Evolutionary conservation across 2,113 vertebrate species (phyloP).

Genomic region (Emydocephalus ijimae): DNA sequence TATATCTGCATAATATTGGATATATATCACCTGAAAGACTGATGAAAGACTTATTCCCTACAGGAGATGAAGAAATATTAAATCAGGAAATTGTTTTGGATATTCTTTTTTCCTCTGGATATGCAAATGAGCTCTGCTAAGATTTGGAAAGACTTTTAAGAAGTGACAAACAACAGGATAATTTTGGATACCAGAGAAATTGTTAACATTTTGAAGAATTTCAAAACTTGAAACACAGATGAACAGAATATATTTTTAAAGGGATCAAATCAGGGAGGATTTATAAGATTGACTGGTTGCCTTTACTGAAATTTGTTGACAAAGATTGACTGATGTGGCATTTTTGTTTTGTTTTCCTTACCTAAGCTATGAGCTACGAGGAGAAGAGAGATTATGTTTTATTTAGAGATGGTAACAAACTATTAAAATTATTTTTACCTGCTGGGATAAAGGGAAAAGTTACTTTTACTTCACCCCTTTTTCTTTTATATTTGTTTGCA

Average conservation of each 20-base stretch:
- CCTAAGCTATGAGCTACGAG: not conserved
- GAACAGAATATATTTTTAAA: not conserved
- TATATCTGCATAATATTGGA: not conserved
- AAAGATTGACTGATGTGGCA: not conserved
- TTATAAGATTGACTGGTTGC: not conserved
- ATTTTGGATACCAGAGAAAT: not conserved
- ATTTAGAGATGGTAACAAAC: not conserved
- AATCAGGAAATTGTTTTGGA: not conserved
- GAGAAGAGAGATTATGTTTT: not conserved
- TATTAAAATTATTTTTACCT: not conserved
- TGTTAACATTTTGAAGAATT: not conserved
- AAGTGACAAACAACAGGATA: not conserved
- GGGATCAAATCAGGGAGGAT: not conserved
- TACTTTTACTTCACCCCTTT: not conserved
- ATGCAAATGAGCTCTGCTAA: not conserved
- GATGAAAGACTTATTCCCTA: not conserved
- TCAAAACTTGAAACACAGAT: not conserved
- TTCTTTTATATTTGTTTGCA: not conserved
- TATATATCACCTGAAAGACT: not conserved
- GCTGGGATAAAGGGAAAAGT: not conserved
- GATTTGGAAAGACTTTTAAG: not conserved
- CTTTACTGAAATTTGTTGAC: not conserved
- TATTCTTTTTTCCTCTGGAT: not conserved
- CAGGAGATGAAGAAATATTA: not conserved
- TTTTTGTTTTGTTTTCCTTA: not conserved